Evolutionary conservation across 2,797 vertebrate species (phyloP).

Genomic region (Sebastes flavidus): DNA sequence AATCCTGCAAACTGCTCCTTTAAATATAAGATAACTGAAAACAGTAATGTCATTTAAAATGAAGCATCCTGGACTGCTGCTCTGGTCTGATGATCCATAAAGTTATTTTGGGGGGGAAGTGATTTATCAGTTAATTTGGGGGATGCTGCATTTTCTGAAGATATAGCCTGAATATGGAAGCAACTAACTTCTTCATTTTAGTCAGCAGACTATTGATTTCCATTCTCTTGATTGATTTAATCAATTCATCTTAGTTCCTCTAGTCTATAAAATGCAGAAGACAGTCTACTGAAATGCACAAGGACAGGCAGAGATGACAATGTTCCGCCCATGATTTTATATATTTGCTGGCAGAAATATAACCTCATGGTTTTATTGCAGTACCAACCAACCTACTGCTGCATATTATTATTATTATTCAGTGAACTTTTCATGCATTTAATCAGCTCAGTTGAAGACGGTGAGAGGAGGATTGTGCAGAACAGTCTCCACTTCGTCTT

Average conservation of each 20-base stretch:
- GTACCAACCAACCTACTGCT: not conserved
- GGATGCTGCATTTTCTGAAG: not conserved
- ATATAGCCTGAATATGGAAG: not conserved
- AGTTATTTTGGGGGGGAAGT: slow-evolving; percentile 31
- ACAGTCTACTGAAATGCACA: not conserved
- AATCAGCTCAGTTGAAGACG: not conserved
- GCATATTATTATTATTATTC: not conserved
- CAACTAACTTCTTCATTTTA: not conserved
- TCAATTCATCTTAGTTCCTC: slow-evolving; percentile 1
- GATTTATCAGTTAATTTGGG: slow-evolving; percentile 37
- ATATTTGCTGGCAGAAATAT: not conserved
- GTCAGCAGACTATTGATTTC: slow-evolving; percentile 9
- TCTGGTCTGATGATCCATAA: slow-evolving; percentile 46
- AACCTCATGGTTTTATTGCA: not conserved
- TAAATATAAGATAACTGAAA: not conserved
- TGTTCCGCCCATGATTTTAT: not conserved
- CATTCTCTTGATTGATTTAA: slow-evolving; percentile 14
- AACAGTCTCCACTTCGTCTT: not conserved
- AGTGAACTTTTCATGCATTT: not conserved
- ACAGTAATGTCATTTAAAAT: slow-evolving; percentile 5
- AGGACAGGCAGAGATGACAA: not conserved
- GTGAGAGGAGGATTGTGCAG: not conserved
- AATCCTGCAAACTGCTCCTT: too few relatives aligned
- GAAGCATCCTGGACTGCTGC: slow-evolving; percentile 3
- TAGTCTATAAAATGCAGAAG: not conserved